A percentile compares a stretch with the other conserved stretches of the same genome.
These are phyloP conservation scores for Caenorhabditis inopinata DNA, from an alignment of 1,140 invertebrate species.

Conservation along the genomic window DNA sequence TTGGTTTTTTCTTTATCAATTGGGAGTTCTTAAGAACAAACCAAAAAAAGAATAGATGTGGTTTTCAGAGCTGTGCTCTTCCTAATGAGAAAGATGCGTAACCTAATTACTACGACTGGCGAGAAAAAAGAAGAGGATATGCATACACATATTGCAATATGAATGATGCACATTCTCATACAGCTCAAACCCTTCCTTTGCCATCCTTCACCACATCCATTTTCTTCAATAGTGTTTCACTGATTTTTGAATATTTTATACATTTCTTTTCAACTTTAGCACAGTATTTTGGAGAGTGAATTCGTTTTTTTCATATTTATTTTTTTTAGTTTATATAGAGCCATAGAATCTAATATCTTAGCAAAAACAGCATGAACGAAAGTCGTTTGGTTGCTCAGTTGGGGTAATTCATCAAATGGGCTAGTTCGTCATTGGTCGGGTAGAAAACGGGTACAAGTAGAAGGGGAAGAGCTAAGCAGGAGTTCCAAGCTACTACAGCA, in stretches of 20 bases:
- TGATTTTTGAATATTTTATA: background rate
- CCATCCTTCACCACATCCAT: background rate
- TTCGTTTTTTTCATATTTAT: background rate
- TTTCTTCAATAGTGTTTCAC: background rate
- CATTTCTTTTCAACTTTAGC: background rate
- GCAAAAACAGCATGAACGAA: no score
- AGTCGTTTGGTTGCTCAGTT: background rate
- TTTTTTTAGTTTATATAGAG: no score
- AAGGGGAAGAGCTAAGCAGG: background rate
- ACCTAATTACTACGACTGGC: slow-evolving; percentile 21
- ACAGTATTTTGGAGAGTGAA: no score
- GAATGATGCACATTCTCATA: slow-evolving; percentile 26
- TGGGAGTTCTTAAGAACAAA: no score
- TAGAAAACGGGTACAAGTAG: background rate
- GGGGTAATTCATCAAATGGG: slow-evolving; percentile 15
- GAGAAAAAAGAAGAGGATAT: background rate
- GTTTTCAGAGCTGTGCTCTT: background rate
- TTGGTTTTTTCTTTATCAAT: no score
- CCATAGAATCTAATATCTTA: no score
- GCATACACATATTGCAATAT: slow-evolving; percentile 33
- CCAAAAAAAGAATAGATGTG: background rate
- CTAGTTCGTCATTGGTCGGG: background rate
- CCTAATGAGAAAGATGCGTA: slow-evolving; percentile 19
- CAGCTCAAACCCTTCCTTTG: background rate
- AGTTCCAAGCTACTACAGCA: background rate